A percentile compares a stretch with the other conserved stretches of the same genome.
Conservation (phyloP, 23 tunicate genomes). For the Styela clava region DNA sequence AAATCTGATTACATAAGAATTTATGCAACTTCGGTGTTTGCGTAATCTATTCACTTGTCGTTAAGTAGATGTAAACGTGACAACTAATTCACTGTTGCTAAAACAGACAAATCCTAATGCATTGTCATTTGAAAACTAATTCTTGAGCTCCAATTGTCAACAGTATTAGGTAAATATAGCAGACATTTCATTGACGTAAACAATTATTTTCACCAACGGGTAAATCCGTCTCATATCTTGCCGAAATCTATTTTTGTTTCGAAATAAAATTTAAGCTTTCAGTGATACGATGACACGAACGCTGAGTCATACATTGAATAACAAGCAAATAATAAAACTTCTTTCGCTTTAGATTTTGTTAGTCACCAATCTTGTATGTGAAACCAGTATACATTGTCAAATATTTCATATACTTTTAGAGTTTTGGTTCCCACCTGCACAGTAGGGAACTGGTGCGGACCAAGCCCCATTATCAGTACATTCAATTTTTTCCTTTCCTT, state of each 20-base stretch:
- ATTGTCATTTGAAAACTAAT: background rate
- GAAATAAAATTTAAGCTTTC: background rate
- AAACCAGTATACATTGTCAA: too few relatives aligned
- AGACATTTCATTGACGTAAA: too few relatives aligned
- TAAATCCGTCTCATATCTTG: too few relatives aligned
- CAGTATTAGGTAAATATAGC: background rate
- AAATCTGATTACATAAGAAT: too few relatives aligned
- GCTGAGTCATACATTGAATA: background rate
- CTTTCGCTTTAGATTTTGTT: background rate
- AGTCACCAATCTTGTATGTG: too few relatives aligned
- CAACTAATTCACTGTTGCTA: background rate
- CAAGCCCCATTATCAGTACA: background rate
- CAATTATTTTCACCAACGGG: too few relatives aligned
- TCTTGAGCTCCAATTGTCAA: background rate
- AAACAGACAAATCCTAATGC: background rate
- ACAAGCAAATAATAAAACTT: background rate
- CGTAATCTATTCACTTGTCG: background rate
- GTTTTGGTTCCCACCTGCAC: background rate
- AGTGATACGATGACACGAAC: background rate
- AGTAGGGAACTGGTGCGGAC: background rate
- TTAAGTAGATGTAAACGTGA: background rate
- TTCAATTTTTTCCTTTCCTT: background rate
- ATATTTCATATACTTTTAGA: too few relatives aligned
- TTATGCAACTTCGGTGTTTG: too few relatives aligned
- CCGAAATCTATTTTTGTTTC: background rate